Evolutionary conservation across 1,140 invertebrate genomes (phyloP).

Genomic region (Archivesica marissinica): DNA sequence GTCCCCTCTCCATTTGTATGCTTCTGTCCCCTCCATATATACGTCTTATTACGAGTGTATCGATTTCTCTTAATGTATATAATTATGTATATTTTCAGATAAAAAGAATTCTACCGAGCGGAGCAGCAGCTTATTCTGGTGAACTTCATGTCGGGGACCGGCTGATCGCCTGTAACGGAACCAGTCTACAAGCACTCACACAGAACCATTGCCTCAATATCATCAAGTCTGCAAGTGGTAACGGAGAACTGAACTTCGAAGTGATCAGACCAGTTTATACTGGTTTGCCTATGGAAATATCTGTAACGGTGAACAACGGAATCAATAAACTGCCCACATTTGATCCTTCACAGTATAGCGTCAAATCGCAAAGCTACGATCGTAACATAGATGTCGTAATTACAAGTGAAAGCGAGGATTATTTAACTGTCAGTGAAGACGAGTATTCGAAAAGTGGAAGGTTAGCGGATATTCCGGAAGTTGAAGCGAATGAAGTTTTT

Average conservation of each 20-base stretch:
- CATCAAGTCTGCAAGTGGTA: slow-evolving; percentile 65
- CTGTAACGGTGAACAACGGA: slow-evolving; percentile 51
- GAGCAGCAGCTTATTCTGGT: slow-evolving; percentile 58
- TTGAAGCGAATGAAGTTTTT: slow-evolving; percentile 63
- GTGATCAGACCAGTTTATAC: slow-evolving; percentile 52
- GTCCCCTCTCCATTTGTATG: no score
- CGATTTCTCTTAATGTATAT: no score
- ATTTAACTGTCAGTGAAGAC: slow-evolving; percentile 61
- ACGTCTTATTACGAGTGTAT: no score
- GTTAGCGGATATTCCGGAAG: slow-evolving; percentile 54
- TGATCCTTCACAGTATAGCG: slow-evolving; percentile 54
- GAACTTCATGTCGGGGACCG: slow-evolving; percentile 65
- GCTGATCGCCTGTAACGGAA: slow-evolving; percentile 67
- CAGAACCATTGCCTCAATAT: slow-evolving; percentile 70
- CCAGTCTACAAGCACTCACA: slow-evolving; percentile 61
- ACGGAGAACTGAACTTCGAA: slow-evolving; percentile 52
- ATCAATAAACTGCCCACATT: slow-evolving; percentile 20
- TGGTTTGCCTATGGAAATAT: slow-evolving; percentile 63
- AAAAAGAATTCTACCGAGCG: slow-evolving; percentile 70
- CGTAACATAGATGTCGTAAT: slow-evolving; percentile 48
- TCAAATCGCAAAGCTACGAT: slow-evolving; percentile 60
- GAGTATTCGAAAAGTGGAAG: slow-evolving; percentile 47
- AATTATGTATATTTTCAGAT: slow-evolving; percentile 65
- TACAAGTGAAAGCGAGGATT: slow-evolving; percentile 64
- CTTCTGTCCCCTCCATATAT: no score